Evolutionary conservation across 2,888 invertebrate genomes (phyloP), one percentile per base, ranked within the genome.

Genomic region (Antheraea yamamai): DNA sequence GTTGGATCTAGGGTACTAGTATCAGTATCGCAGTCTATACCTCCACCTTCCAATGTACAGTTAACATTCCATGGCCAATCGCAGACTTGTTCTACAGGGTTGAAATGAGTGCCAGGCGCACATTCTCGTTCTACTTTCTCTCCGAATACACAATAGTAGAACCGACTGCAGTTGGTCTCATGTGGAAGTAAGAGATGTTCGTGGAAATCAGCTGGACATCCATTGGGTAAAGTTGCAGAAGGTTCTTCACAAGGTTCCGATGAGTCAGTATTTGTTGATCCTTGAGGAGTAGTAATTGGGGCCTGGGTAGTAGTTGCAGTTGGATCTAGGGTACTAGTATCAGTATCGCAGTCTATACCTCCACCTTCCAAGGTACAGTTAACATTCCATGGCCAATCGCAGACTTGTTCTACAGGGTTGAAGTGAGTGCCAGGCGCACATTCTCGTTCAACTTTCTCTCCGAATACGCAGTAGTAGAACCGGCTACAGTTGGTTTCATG

Each of bases 71-170:
- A 26, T 0, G 79, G 77, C 78, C 77, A 77, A 39, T 79, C 79
- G 68, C 79, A 81, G 74, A 86, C 86, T 83, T 84, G 82, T 26
- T 80, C 51, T 0, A 55, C 58, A 52, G 79, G 76, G 58, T 85
- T 85, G 78, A 87, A 88, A 73, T 82, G 76, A 0, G 80, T 78
- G 0, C 82, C 84, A 8, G 75, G 74, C 0, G 78, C 76, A 70
- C 88, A 87, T 1, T 75, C 73, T n/a, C 80, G 80, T 73, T 81
- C 80, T 0, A 83, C 81, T 47, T 79, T 80, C 23, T 85, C 77
- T 4, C 88, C 89, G n/a, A 78, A 76, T 1, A 82, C 81, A 73
- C 89, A 89, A 26, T 84, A 81, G 77, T 89, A 89, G 82, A 85
- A 88, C 35, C 81, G 82, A 47, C 76, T 75, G 75, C 89, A 89